Percentiles rank a stretch among this genome's conserved stretches.
These are phyloP conservation scores for Caenorhabditis sp. DNA, from an alignment of 2,888 invertebrate genomes.

Conservation along the genomic window DNA sequence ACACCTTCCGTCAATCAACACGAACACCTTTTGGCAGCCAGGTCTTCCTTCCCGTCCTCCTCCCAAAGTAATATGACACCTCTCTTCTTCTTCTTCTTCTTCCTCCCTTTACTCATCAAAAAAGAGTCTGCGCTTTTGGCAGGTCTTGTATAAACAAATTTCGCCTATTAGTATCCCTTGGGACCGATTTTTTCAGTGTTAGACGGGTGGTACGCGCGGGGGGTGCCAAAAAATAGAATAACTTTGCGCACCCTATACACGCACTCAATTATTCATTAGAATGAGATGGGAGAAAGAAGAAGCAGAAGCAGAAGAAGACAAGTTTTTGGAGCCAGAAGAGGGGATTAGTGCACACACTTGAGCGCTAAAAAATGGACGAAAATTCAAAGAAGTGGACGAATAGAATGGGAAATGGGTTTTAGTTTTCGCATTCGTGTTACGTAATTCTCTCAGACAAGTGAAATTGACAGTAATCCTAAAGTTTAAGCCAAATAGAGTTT, in stretches of 20 bases:
- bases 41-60: no score
- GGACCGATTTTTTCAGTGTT: neutral
- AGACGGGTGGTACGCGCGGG: neutral
- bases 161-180: neutral
- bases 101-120: no score
- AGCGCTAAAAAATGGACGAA: neutral
- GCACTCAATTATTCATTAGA: neutral
- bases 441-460: no score
- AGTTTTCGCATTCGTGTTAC: no score
- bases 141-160: no score
- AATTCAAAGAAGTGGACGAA: neutral
- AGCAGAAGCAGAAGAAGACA: neutral
- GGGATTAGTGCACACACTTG: neutral
- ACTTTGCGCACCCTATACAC: neutral
- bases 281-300: neutral
- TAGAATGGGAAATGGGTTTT: neutral
- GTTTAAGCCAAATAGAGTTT: no score
- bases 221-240: neutral
- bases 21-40: neutral
- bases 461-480: no score
- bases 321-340: neutral
- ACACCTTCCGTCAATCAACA: neutral
- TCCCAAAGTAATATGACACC: neutral
- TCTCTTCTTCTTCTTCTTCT: neutral
- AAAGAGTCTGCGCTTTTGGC: no score